phyloP scores from a whole-genome alignment of 2,797 vertebrate species.

The Microcaecilia unicolor region DNA sequence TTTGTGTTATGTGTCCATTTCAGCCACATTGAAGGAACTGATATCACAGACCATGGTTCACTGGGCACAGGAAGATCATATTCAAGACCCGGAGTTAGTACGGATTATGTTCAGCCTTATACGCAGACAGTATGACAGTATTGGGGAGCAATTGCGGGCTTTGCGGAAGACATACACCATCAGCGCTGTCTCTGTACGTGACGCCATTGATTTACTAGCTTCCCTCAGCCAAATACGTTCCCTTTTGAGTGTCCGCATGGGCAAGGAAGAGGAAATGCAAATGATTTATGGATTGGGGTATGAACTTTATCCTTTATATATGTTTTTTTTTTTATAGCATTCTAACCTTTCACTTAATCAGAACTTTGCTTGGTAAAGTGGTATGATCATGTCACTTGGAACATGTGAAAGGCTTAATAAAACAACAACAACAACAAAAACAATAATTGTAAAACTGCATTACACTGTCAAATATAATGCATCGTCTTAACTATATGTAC shows the following conservation, averaged over 20 bases:
- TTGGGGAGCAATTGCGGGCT: conserved; percentile 85
- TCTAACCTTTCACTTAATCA: too few relatives aligned
- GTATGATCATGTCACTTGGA: too few relatives aligned
- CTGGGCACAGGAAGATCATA: conserved; percentile 92
- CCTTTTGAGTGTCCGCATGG: conserved; percentile 92
- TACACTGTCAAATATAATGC: too few relatives aligned
- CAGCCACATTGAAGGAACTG: conserved; percentile 88
- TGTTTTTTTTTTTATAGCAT: too few relatives aligned
- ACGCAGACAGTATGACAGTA: conserved; percentile 87
- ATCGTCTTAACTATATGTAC: too few relatives aligned
- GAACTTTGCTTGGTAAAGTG: too few relatives aligned
- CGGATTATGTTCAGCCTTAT: conserved; percentile 94
- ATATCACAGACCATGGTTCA: conserved; percentile 93
- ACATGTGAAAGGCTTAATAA: too few relatives aligned
- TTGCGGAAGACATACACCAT: conserved; percentile 93
- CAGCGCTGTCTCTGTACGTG: conserved; percentile 80
- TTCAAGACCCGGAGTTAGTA: conserved; percentile 86
- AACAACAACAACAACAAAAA: too few relatives aligned
- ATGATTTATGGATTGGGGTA: conserved; percentile 96
- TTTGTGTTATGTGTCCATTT: background rate
- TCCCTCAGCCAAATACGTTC: conserved; percentile 92
- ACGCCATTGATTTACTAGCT: conserved; percentile 83
- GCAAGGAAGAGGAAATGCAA: conserved; percentile 90
- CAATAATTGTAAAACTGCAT: background rate
- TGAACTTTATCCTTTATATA: too few relatives aligned